Conservation (phyloP, 2,888 invertebrate genomes). For the Eristalis arbustorum region DNA sequence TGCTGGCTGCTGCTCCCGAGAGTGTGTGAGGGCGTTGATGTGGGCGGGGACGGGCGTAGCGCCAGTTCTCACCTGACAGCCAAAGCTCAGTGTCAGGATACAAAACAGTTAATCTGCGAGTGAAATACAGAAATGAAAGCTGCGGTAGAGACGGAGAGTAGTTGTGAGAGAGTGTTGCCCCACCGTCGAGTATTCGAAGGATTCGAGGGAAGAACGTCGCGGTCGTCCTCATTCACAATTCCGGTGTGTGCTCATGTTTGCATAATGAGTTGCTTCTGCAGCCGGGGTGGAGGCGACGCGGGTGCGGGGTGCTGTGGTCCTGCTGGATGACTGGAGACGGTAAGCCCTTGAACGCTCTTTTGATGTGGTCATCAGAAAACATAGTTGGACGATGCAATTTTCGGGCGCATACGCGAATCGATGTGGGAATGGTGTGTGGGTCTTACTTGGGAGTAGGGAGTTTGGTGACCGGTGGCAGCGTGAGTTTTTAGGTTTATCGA, state of each 20-base stretch:
- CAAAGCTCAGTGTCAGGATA: slow-evolving; percentile 61
- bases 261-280: neutral
- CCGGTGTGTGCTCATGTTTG: neutral
- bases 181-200: neutral
- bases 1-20: neutral
- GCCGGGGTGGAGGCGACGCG: too few relatives aligned
- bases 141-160: slow-evolving; percentile 1
- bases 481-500: too few relatives aligned
- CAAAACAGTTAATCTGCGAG: slow-evolving; percentile 45
- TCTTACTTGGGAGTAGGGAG: too few relatives aligned
- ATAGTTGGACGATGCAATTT: neutral
- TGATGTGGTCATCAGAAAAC: neutral
- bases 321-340: neutral
- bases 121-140: slow-evolving; percentile 39
- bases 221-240: neutral
- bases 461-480: too few relatives aligned
- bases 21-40: neutral
- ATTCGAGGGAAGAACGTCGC: slow-evolving; percentile 10
- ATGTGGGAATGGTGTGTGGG: neutral
- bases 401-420: neutral
- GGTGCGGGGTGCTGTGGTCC: neutral
- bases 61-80: slow-evolving; percentile 46
- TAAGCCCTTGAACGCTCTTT: neutral
- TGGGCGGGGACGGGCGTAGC: neutral
- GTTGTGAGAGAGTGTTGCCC: neutral